Conservation (phyloP, 2,113 vertebrate genomes). For the Puffinus mauretanicus region DNA sequence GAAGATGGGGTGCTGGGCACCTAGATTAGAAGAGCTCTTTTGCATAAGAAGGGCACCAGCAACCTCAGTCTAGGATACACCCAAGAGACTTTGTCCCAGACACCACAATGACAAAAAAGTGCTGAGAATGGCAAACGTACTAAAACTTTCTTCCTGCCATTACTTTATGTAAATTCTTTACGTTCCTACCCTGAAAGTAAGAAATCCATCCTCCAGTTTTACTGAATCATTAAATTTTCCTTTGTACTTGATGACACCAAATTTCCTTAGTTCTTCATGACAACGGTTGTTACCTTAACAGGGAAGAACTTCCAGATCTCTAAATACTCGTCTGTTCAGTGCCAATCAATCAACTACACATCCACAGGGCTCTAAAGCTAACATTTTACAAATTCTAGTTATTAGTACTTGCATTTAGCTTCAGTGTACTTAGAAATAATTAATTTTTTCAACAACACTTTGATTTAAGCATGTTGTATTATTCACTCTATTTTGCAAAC, state of each 20-base stretch:
- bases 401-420: conserved; percentile 35
- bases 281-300: neutral
- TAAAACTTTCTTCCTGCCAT: conserved; percentile 30
- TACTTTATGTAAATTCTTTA: conserved; percentile 51
- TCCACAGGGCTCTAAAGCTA: conserved; percentile 25
- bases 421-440: conserved; percentile 42
- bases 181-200: neutral
- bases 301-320: neutral
- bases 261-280: neutral
- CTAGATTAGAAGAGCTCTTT: neutral
- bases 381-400: conserved; percentile 40
- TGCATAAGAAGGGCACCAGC: neutral
- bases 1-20: neutral
- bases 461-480: conserved; percentile 45
- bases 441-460: conserved; percentile 34
- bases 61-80: neutral
- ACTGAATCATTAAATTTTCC: neutral
- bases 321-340: neutral
- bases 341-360: conserved; percentile 13
- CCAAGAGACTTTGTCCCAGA: neutral
- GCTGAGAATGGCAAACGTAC: neutral
- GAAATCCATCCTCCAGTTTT: neutral
- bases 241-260: neutral
- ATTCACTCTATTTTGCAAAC: conserved; percentile 15
- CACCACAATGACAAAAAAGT: neutral